Evolutionary conservation across 1,140 invertebrate genomes (phyloP), one percentile per base, ranked within the genome.

Genomic region (Eulimnadia texana): DNA sequence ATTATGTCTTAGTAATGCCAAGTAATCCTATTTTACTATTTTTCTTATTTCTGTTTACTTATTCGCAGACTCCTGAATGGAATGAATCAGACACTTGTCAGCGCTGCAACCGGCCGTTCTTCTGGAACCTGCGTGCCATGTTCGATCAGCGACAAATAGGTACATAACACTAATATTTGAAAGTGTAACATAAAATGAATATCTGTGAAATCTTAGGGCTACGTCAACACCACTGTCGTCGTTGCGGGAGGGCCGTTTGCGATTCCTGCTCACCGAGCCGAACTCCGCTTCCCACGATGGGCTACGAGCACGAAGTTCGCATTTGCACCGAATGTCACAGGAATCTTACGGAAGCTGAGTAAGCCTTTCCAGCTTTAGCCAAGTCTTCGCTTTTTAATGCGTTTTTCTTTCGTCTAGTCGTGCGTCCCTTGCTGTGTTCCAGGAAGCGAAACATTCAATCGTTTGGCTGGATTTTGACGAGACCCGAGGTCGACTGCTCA

Each of bases 101-200:
- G 76, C 79, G 90, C 58, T 99, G 96, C 75, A 82, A 84, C 47
- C 79, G 85, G 65, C 96, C 96, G 22, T 98, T 98, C 73, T 98
- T 98, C 72, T 99, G 96, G 95, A 99, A 99, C 74, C 80, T 98
- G 24, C 82, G 88, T 66, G 92, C 89, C 9, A 99, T 99, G 93
- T 93, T 97, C 85, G 91, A 97, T 70, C 88, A 91, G 72, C 87
- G 92, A 71, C 90, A 90, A 70, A 76, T 98, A 49, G 60, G 55
- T 57, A 9, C n/a, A 47, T n/a, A n/a, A n/a, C n/a, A n/a, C n/a
- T n/a, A n/a, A n/a, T n/a, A n/a, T n/a, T n/a, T n/a, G n/a, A n/a
- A n/a, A n/a, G n/a, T n/a, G n/a, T n/a, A n/a, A n/a, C n/a, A n/a
- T 23, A 3, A 54, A 23, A 16, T 54, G n/a, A 54, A 23, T 54